phyloP scores from a whole-genome alignment of 1,140 invertebrate genomes.

The Carposina sasakii region DNA sequence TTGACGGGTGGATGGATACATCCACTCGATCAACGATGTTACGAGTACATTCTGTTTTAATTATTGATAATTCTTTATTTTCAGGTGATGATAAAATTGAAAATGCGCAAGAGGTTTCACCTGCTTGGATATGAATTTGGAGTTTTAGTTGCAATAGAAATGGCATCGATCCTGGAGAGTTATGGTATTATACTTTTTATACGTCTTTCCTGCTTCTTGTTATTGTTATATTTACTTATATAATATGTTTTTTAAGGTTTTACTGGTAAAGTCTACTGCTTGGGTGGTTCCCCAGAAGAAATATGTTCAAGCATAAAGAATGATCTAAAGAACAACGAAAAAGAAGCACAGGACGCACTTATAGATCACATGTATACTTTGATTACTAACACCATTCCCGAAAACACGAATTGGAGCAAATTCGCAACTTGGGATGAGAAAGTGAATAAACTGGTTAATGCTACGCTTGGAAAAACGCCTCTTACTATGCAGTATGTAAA shows the following conservation, averaged over 20 bases:
- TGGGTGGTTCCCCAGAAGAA: conserved; percentile 2
- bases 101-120: conserved; percentile 35
- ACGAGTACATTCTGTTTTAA: neutral
- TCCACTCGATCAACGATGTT: too few relatives aligned
- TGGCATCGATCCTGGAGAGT: conserved; percentile 44
- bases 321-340: neutral
- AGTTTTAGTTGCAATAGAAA: conserved; percentile 42
- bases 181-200: too few relatives aligned
- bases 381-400: neutral
- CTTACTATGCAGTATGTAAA: neutral
- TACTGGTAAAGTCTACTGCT: conserved; percentile 1
- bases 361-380: neutral
- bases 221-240: too few relatives aligned
- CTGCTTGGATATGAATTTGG: conserved; percentile 47
- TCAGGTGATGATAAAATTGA: conserved; percentile 33
- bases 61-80: conserved; percentile 5
- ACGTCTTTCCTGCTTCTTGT: too few relatives aligned
- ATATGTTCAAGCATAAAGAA: neutral
- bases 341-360: neutral
- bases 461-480: neutral
- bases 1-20: too few relatives aligned
- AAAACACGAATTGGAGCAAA: neutral
- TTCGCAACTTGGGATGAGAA: neutral
- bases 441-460: conserved; percentile 2
- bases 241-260: conserved; percentile 7